Base-by-base conservation (phyloP, 2,888 invertebrate genomes). In the Ichneumoninae sp. region DNA sequence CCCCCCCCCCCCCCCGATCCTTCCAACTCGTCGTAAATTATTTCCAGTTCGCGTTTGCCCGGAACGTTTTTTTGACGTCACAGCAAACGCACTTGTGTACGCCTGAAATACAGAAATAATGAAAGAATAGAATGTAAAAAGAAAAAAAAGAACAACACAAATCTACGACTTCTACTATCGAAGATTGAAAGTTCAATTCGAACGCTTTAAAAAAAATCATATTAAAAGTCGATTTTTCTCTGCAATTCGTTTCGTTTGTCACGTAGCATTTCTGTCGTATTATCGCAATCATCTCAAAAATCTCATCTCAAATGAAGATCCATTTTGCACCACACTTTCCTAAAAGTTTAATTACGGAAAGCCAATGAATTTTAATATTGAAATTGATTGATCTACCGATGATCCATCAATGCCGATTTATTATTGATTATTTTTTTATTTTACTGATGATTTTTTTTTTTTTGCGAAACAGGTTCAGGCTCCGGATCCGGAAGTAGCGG, bases 401-500 rank as follows among this genome's bases (percentile, higher is more conserved):
- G 6, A 66, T 40, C 7, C 36, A 68, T 68, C 33, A 22, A 0
- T 52, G 40, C 65, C n/a, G 36, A 60, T 47, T 54, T 13, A 57
- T 52, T 40, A 57, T 44, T 4, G 13, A n/a, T 33, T 0, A 13
- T 54, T 22, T 22, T 5, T 65, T 68, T 77, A 50, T 66, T 10
- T 19, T 13, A 44, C 8, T 54, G 16, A 36, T 65, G 1, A 10
- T 36, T 19, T 54, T 13, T 19, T 13, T 13, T 47, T 26, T n/a
- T 33, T 60, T 69, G 19, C 71, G 69, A 30, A 70, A n/a, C 85
- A 92, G 91, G 94, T 79, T 94, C 94, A 52, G 94, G 94, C 10
- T 92, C 93, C 10, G 94, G 94, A 75, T 94, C 94, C n/a, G 94
- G 94, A 47, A 94, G 94, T 88, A 94, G 94, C 60, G 94, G 94